Conservation (phyloP, 1,140 invertebrate genomes). For the Drosophila pandora region DNA sequence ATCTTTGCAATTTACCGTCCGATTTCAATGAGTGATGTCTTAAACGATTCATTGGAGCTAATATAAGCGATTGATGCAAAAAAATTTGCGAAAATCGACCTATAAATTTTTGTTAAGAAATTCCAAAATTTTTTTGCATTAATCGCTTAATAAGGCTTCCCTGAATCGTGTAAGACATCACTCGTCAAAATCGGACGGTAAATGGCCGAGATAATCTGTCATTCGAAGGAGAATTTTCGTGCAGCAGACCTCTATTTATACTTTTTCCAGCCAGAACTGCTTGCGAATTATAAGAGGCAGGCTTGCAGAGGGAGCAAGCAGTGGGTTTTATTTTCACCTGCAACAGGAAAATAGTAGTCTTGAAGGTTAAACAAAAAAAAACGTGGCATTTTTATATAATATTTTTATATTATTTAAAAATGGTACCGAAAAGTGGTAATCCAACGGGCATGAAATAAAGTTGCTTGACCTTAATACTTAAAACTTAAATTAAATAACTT, state of each 20-base stretch:
- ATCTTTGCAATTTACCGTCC: not conserved
- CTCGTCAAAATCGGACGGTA: not conserved
- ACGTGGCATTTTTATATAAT: not conserved
- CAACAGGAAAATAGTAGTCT: too few relatives aligned
- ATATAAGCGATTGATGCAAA: not conserved
- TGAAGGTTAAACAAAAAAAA: not conserved
- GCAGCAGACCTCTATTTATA: not conserved
- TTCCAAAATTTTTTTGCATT: not conserved
- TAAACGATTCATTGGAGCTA: not conserved
- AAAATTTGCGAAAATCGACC: not conserved
- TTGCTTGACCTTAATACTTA: not conserved
- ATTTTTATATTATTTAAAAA: constrained; percentile 21
- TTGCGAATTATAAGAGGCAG: not conserved
- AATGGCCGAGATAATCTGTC: not conserved
- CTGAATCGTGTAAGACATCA: not conserved
- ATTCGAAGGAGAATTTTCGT: not conserved
- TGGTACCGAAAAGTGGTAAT: constrained; percentile 25
- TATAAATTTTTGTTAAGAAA: not conserved
- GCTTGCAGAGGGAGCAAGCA: too few relatives aligned
- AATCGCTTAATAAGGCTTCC: not conserved
- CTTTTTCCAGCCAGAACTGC: not conserved
- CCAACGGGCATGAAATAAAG: constrained; percentile 22
- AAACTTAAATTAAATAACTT: not conserved
- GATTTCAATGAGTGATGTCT: not conserved
- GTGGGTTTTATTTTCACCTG: too few relatives aligned